phyloP scores from a whole-genome alignment of 2,113 vertebrate species.

The Cepphus grylle region DNA sequence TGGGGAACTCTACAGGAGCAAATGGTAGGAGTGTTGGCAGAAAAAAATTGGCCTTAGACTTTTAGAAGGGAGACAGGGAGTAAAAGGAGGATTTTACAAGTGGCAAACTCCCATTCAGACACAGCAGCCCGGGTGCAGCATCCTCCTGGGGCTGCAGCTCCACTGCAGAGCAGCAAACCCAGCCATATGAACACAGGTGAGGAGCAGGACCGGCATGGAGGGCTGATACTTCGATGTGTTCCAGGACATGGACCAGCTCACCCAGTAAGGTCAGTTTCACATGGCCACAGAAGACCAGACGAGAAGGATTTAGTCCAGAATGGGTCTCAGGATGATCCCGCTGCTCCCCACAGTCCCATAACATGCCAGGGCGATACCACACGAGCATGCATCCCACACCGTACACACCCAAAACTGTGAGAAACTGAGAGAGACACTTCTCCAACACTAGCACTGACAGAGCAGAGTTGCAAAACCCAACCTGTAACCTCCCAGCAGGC shows the following conservation, averaged over 20 bases:
- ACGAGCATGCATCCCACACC: accelerated
- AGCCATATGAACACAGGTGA: background rate
- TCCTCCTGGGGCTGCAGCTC: background rate
- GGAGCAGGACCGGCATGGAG: accelerated
- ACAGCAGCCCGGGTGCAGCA: background rate
- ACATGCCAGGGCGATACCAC: accelerated
- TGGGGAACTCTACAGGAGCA: background rate
- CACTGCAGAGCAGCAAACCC: accelerated
- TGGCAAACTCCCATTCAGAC: background rate
- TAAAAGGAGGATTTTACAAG: background rate
- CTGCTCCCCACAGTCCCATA: background rate
- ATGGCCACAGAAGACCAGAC: accelerated
- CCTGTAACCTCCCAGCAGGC: background rate
- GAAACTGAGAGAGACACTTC: background rate
- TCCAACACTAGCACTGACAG: accelerated
- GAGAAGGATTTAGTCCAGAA: background rate
- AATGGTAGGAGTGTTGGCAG: background rate
- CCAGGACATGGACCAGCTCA: accelerated
- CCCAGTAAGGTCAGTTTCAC: background rate
- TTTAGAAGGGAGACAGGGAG: background rate
- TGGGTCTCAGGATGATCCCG: background rate
- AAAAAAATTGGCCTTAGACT: background rate
- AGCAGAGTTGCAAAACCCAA: background rate
- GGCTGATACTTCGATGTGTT: accelerated
- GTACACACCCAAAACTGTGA: accelerated